phyloP scores from a whole-genome alignment of 1,140 invertebrate genomes.

The Steinernema khuongi region DNA sequence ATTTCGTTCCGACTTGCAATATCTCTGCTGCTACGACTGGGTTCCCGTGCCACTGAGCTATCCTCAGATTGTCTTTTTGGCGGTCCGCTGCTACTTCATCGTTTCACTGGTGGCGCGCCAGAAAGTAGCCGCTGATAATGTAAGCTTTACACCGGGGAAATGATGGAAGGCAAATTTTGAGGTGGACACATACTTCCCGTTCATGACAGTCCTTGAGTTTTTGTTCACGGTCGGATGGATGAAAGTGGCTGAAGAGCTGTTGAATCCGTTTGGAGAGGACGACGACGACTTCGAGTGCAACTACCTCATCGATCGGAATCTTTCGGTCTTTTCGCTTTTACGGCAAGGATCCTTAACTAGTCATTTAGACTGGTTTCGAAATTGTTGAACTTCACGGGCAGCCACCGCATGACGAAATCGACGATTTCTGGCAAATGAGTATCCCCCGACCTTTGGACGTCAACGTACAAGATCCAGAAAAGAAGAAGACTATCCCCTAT shows the following conservation, averaged over 20 bases:
- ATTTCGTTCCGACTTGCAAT: constrained; percentile 1
- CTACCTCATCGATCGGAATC: not conserved
- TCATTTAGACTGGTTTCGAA: not conserved
- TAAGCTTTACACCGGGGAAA: not conserved
- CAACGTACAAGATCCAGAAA: not conserved
- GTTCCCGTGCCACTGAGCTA: not conserved
- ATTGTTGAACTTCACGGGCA: not conserved
- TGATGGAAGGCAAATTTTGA: not conserved
- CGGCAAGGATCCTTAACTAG: not conserved
- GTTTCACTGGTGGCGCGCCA: not conserved
- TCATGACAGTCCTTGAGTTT: constrained; percentile 2
- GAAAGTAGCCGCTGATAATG: not conserved
- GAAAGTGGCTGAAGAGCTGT: constrained; percentile 2
- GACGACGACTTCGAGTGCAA: constrained; percentile 8
- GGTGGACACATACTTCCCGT: not conserved
- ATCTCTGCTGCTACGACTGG: constrained; percentile 6
- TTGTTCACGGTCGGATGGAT: not conserved
- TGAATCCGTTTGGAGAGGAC: constrained; percentile 2
- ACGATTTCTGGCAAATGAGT: constrained; percentile 5
- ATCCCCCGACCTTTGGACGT: not conserved
- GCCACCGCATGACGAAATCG: constrained; percentile 4
- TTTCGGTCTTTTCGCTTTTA: not conserved
- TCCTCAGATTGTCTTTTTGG: constrained; percentile 6
- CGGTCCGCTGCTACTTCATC: not conserved
- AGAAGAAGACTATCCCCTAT: not conserved